Evolutionary conservation across 2,888 invertebrate genomes (phyloP).

Genomic region (Trachelus stipa): DNA sequence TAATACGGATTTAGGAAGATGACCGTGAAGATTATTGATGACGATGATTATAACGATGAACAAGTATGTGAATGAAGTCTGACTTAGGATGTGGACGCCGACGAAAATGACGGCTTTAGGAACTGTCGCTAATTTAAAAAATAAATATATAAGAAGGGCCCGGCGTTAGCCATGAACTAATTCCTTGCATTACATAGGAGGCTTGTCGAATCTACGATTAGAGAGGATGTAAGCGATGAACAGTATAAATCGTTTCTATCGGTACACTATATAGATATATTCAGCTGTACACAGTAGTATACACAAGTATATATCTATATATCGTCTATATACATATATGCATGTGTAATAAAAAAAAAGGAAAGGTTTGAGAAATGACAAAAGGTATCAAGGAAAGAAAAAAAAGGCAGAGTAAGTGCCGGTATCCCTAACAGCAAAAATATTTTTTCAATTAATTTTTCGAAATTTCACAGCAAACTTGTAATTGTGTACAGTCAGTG

Average conservation of each 20-base stretch:
- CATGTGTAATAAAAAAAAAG: conserved; percentile 3
- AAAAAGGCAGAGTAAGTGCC: conserved; percentile 1
- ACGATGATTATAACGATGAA: not conserved
- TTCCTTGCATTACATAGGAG: conserved; percentile 10
- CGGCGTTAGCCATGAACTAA: conserved; percentile 20
- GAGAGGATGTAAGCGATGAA: not conserved
- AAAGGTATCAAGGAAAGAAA: conserved; percentile 13
- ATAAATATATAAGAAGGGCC: conserved; percentile 10
- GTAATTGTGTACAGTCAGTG: not conserved
- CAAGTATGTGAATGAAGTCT: not conserved
- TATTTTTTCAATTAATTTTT: conserved; percentile 19
- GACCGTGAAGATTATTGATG: no score
- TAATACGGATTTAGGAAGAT: not conserved
- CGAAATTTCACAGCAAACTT: not conserved
- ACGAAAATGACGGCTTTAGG: not conserved
- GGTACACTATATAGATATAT: not conserved
- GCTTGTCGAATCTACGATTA: conserved; percentile 13
- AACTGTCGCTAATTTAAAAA: not conserved
- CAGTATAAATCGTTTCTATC: not conserved
- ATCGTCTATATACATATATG: conserved; percentile 9
- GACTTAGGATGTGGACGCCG: not conserved
- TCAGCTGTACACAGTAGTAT: not conserved
- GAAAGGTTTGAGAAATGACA: conserved; percentile 7
- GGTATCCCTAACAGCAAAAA: conserved; percentile 19
- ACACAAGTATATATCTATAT: conserved; percentile 19